Evolutionary conservation across 2,797 vertebrate species (phyloP), one percentile per base, ranked within the genome.

Genomic region (Ceyx erithaca): DNA sequence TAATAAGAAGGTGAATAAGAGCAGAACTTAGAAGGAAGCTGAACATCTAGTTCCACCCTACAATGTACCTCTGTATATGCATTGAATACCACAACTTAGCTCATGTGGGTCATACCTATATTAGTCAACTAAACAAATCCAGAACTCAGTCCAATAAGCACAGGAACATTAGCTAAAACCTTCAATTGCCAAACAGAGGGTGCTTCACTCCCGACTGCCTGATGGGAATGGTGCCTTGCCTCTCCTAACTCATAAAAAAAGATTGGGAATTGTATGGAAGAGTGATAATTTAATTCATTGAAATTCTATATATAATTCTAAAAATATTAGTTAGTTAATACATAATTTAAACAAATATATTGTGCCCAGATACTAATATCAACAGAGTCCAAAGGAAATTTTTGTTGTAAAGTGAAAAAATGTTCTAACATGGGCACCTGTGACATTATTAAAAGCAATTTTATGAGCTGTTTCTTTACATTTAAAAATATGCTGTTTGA

Each of bases 61-160:
- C 2, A n/a, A 15, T 25, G 14, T 6, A 31, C 7, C 2, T 30
- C 12, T 67, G 1, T 4, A 13, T 63, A 15, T 2, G 4, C 23
- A 30, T 17, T 30, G 37, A 87, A 85, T 35, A 77, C 6, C 31
- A 71, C 8, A 41, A 6, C 2, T n/a, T 76, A 66, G 20, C 21
- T 90, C 41, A 67, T 3, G 2, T 26, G 31, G 4, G 7, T 66
- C 28, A 51, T 33, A 66, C 8, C 9, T 58, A 3, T 43, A 51
- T 33, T 35, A 72, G 17, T 6, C 37, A 68, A 25, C 15, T 45
- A 64, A 88, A 75, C 1, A 2, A 76, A 18, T 16, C 10, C 57
- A 55, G 30, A 66, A 23, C 6, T 30, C 8, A 49, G 11, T 31
- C 35, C 31, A 77, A 22, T 7, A 73, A 63, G 4, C 3, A 17